Evolutionary conservation across 2,888 invertebrate species (phyloP), one percentile per base, ranked within the genome.

Genomic region (Orthosia gothica): DNA sequence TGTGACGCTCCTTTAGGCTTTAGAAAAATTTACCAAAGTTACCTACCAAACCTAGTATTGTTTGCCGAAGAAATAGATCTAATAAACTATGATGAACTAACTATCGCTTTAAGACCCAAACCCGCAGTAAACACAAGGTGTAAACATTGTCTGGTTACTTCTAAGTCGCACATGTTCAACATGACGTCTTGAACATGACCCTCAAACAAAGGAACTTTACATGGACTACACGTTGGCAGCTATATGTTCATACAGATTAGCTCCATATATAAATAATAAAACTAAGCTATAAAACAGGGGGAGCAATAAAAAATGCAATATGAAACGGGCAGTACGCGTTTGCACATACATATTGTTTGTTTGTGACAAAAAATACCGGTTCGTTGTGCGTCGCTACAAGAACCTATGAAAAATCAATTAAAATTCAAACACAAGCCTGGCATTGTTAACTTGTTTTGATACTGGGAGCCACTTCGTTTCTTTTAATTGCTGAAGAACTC

Each of bases 351-450:
- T 72, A 74, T 82, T 79, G 75, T 82, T 75, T 74, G 70, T 81
- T 77, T 83, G 74, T 65, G 50, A 77, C 77, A 70, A 77, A 79
- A 82, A 79, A 71, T 23, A 49, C 50, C 40, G 23, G 26, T 57
- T 75, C 59, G 69, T 67, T 72, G 69, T 67, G 55, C 58, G 65
- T 69, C 57, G 58, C 61, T 67, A 72, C 71, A 83, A 81, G 74
- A 83, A 76, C 70, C 71, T 81, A 74, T 78, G 76, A 70, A 83
- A 81, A 81, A 85, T 81, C 78, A 78, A 85, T 85, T 67, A 70
- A 79, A 74, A 71, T 73, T 70, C 68, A 70, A 78, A 83, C 63
- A 76, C 74, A 78, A 73, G 70, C 64, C 67, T 47, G 62, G 40
- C 66, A 71, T 83, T 83, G 79, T 79, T 79, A 61, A 81, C 76